phyloP scores from a whole-genome alignment of 2,113 vertebrate species.

The Fulmarus glacialis region DNA sequence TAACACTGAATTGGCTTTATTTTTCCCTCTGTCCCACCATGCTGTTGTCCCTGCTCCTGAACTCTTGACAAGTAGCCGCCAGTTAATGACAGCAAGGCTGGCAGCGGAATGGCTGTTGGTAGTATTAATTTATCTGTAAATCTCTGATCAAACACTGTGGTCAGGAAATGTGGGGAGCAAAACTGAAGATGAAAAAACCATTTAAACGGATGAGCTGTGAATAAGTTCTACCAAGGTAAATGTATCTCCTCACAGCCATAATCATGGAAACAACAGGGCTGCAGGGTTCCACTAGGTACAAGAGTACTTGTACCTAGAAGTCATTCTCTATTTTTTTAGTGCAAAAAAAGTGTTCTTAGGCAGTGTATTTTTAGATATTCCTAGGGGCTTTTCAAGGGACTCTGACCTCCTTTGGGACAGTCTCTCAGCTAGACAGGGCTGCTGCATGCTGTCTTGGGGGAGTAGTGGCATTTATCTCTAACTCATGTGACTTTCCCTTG shows the following conservation, averaged over 20 bases:
- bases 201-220: slow-evolving; percentile 9
- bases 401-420: slow-evolving; percentile 5
- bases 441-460: neutral
- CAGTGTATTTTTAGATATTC: neutral
- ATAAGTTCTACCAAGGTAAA: neutral
- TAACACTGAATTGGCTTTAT: slow-evolving; percentile 5
- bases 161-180: slow-evolving; percentile 17
- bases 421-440: neutral
- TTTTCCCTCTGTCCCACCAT: slow-evolving; percentile 27
- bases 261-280: neutral
- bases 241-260: neutral
- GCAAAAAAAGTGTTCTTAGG: neutral
- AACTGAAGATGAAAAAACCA: slow-evolving; percentile 29
- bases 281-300: neutral
- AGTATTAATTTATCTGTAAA: slow-evolving; percentile 62
- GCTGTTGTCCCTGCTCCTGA: slow-evolving; percentile 24
- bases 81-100: slow-evolving; percentile 49
- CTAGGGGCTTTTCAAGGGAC: neutral
- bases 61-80: slow-evolving; percentile 9
- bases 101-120: neutral
- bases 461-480: neutral
- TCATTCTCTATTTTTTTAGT: neutral
- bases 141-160: slow-evolving; percentile 39
- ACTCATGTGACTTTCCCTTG: neutral
- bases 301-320: neutral